phyloP scores from a whole-genome alignment of 2,797 vertebrate genomes.

The Myripristis jacobus region DNA sequence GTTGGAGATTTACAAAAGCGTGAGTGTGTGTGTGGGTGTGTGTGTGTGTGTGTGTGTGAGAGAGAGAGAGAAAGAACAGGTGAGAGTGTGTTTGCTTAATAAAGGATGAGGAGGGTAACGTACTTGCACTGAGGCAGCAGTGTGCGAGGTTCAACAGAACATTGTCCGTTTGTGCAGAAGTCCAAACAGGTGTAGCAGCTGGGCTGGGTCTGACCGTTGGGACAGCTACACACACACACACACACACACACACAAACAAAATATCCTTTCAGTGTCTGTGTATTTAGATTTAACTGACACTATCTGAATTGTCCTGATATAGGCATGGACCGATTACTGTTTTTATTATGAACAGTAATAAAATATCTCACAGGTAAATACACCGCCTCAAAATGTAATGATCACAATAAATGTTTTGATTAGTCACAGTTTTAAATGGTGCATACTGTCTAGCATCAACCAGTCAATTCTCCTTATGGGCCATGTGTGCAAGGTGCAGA shows the following conservation, averaged over 20 bases:
- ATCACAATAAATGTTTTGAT: no score
- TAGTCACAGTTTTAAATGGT: no score
- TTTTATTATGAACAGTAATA: no score
- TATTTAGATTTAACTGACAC: no score
- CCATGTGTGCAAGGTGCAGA: no score
- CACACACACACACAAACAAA: constrained; percentile 9
- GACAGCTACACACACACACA: constrained; percentile 83
- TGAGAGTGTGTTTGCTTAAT: neutral
- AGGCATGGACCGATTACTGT: no score
- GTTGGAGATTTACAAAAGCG: constrained; percentile 6
- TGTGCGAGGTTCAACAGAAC: constrained; percentile 86
- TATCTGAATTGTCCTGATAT: neutral
- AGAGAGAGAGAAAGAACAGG: neutral
- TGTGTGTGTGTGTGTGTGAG: neutral
- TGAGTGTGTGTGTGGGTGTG: neutral
- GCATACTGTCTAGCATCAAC: no score
- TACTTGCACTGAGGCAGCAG: constrained; percentile 94
- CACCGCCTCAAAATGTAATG: no score
- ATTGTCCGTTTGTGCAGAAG: constrained; percentile 90
- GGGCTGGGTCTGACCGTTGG: constrained; percentile 84
- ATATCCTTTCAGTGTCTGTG: no score
- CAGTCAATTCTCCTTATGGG: no score
- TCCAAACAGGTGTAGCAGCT: constrained; percentile 90
- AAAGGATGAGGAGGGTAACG: constrained; percentile 57
- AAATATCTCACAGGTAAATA: no score